Evolutionary conservation across 2,113 vertebrate genomes (phyloP), one percentile per base, ranked within the genome.

Genomic region (Todiramphus saurophagus): DNA sequence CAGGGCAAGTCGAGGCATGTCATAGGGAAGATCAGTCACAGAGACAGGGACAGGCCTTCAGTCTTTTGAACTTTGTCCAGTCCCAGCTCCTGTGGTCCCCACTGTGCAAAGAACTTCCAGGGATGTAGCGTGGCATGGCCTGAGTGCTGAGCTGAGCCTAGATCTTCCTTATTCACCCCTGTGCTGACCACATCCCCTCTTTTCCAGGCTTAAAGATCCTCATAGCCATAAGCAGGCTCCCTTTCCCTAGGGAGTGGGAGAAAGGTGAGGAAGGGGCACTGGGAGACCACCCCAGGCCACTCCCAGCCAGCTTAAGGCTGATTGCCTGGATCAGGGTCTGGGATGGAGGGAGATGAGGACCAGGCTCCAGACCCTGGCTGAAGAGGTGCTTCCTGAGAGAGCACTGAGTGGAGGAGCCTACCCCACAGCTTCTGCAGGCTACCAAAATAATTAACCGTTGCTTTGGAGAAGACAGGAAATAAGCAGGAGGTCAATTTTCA

Each of bases 401-500:
- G 51, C 2, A 3, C 21, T 15, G 50, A 3, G 4, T 11, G 46
- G 44, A 79, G 24, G 13, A 81, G 41, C 50, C 69, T 39, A 17
- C 15, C 30, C 78, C 58, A 25, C 16, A 2, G 46, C 63, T 81
- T 28, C 84, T 50, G 41, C 19, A 50, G 37, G 51, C 68, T 79
- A 43, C 41, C 27, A 7, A 64, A 43, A 33, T 88, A 78, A 93
- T 86, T 64, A 81, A 87, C 56, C 19, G 56, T 30, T 87, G 80
- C 60, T 95, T 73, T 87, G 72, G 70, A 93, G 66, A 84, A 72
- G 86, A 80, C 81, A 84, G 82, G 46, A 94, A 93, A 90, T 6
- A 55, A 96, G 59, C 82, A 74, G 78, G 84, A 96, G 85, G 93
- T 96, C 94, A 94, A 77, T 89, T 94, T 93, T 86, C 91, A n/a